phyloP scores from a whole-genome alignment of 2,888 invertebrate species.

The Drosophila mayaguana region DNA sequence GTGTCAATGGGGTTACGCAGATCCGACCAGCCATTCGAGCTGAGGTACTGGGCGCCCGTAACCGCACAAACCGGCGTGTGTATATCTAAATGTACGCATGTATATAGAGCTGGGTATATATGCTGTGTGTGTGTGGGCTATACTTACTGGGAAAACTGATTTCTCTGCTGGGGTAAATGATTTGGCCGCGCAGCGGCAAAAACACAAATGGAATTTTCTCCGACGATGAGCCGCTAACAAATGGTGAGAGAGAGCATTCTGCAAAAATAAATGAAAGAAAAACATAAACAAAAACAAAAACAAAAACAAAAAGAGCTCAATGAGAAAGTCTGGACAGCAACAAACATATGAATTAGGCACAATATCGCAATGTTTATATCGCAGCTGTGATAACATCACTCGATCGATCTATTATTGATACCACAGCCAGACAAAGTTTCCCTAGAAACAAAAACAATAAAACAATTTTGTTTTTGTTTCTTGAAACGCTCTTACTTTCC shows the following conservation, averaged over 20 bases:
- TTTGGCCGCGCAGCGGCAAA: constrained; percentile 93
- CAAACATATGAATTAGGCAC: constrained; percentile 4
- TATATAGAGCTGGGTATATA: not conserved
- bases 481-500: constrained; percentile 68
- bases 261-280: constrained; percentile 80
- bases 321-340: constrained; percentile 58
- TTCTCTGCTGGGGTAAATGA: constrained; percentile 94
- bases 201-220: constrained; percentile 95
- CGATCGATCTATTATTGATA: constrained; percentile 21
- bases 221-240: constrained; percentile 89
- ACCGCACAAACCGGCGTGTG: constrained; percentile 93
- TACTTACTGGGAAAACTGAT: constrained; percentile 90
- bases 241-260: constrained; percentile 93
- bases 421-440: constrained; percentile 14
- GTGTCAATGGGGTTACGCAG: constrained; percentile 91
- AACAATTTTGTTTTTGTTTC: constrained; percentile 26
- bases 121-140: not conserved
- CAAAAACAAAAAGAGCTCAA: constrained; percentile 24
- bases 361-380: constrained; percentile 20
- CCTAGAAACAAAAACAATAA: constrained; percentile 1
- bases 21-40: constrained; percentile 92
- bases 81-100: constrained; percentile 87
- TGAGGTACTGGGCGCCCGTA: constrained; percentile 93
- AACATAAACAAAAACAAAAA: not conserved
- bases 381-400: constrained; percentile 60